phyloP scores from a whole-genome alignment of 1,140 invertebrate genomes.

The Hydropsyche tenuis region DNA sequence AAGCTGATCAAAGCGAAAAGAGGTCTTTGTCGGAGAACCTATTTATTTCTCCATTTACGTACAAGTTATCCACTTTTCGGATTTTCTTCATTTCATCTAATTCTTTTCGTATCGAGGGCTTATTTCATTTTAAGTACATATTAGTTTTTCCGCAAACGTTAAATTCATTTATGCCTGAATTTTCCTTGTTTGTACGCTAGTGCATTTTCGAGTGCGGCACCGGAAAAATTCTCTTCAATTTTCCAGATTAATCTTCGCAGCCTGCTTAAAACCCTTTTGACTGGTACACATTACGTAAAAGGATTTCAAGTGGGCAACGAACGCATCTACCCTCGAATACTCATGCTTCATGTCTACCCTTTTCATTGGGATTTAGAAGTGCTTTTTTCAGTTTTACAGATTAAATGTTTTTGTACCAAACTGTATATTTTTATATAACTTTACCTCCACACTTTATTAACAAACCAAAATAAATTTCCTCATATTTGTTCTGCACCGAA shows the following conservation, averaged over 20 bases:
- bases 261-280: not conserved
- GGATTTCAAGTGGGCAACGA: conserved; percentile 7
- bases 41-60: conserved; percentile 9
- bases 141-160: no score
- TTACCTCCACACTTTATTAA: no score
- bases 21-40: not conserved
- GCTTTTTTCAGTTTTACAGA: no score
- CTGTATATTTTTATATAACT: no score
- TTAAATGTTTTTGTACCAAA: no score
- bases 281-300: conserved; percentile 17
- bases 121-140: no score
- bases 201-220: not conserved
- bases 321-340: not conserved
- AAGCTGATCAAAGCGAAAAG: conserved; percentile 18
- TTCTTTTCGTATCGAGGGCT: not conserved
- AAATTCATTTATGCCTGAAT: not conserved
- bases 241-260: conserved; percentile 9
- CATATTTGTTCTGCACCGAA: no score
- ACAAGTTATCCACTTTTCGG: not conserved
- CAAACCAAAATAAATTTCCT: no score
- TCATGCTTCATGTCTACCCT: conserved; percentile 2
- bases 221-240: not conserved
- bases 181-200: not conserved
- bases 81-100: not conserved
- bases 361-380: not conserved